These are phyloP conservation scores for Pseudois nayaur DNA, from an alignment of 2,113 vertebrate species.

Conservation along the genomic window DNA sequence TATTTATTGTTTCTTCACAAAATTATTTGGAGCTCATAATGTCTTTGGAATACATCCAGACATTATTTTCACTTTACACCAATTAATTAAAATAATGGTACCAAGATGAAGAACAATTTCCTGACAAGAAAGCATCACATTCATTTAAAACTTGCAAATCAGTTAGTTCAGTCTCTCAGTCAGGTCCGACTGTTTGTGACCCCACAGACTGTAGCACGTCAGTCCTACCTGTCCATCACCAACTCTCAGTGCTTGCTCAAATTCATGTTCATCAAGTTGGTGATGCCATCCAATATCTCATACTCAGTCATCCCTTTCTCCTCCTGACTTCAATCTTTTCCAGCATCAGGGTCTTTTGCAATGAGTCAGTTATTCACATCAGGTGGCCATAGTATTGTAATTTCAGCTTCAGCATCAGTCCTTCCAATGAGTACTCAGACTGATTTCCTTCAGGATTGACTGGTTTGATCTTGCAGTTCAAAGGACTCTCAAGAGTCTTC, in stretches of 20 bases:
- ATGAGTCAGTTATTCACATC: neutral
- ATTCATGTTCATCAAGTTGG: neutral
- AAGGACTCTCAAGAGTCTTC: neutral
- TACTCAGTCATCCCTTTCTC: neutral
- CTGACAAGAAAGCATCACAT: neutral
- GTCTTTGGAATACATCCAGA: neutral
- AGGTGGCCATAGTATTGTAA: neutral
- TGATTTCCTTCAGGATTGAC: neutral
- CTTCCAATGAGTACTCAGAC: neutral
- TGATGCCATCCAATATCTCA: neutral
- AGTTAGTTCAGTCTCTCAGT: neutral
- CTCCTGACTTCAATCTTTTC: neutral
- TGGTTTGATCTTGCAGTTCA: neutral
- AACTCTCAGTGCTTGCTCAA: fast-evolving
- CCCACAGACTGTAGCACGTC: neutral
- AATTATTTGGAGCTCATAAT: neutral
- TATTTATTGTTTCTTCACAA: neutral
- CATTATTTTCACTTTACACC: neutral
- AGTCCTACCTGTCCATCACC: neutral
- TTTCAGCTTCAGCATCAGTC: neutral
- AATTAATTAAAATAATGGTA: neutral
- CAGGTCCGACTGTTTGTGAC: neutral
- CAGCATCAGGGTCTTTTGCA: neutral
- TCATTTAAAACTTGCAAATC: slow-evolving; percentile 2
- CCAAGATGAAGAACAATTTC: neutral